phyloP scores from a whole-genome alignment of 1,140 invertebrate species.

The Eulimnadia texana region DNA sequence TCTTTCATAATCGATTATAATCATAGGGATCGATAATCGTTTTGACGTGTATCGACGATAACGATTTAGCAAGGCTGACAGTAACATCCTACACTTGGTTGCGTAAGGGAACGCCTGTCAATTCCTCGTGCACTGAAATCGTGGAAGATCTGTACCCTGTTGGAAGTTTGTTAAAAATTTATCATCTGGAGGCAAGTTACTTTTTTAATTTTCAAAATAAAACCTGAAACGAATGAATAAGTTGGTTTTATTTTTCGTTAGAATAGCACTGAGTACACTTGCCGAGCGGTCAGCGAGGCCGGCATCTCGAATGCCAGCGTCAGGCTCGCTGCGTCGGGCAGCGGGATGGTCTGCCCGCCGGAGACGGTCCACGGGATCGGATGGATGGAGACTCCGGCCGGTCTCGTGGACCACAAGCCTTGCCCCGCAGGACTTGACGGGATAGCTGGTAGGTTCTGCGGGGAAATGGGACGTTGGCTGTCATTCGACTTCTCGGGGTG shows the following conservation, averaged over 20 bases:
- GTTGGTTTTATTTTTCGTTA: background rate
- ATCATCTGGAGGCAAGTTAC: background rate
- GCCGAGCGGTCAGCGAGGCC: background rate
- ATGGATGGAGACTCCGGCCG: background rate
- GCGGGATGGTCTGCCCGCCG: background rate
- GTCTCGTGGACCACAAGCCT: no score
- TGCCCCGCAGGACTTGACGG: no score
- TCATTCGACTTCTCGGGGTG: background rate
- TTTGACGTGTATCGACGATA: constrained; percentile 10
- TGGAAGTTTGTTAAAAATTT: constrained; percentile 8
- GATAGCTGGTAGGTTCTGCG: no score
- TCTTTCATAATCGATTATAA: no score
- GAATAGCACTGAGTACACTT: constrained; percentile 12
- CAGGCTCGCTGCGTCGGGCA: background rate
- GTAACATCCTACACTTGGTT: constrained; percentile 7
- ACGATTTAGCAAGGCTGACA: background rate
- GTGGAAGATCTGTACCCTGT: constrained; percentile 9
- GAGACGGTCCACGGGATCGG: background rate
- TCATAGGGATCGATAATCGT: constrained; percentile 8
- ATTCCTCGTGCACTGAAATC: constrained; percentile 7
- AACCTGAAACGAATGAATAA: background rate
- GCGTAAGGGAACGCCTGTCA: constrained; percentile 1
- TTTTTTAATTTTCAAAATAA: background rate
- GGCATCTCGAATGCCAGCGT: background rate
- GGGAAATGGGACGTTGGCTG: background rate